A percentile compares a stretch with the other conserved stretches of the same genome.
Evolutionary conservation across 2,888 invertebrate genomes (phyloP).

Genomic region (Oxytorus armatus): DNA sequence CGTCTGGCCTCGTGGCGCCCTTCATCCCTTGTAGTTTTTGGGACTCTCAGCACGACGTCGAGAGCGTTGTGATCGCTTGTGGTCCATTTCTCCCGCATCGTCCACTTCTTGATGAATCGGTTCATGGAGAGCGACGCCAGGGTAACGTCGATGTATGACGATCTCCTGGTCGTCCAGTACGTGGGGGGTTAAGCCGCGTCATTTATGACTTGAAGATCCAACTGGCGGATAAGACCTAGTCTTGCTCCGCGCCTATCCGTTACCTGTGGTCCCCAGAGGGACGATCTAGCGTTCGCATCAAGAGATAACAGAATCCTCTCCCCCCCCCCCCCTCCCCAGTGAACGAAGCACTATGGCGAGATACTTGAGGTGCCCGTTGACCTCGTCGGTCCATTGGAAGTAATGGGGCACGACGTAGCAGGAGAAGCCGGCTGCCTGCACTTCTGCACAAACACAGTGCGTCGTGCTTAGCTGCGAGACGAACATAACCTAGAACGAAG

Average conservation of each 20-base stretch:
- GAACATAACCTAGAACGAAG: background rate
- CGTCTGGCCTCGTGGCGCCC: background rate
- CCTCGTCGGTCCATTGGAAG: slow-evolving; percentile 53
- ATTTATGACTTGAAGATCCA: slow-evolving; percentile 32
- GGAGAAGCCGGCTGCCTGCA: slow-evolving; percentile 51
- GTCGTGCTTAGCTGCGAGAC: slow-evolving; percentile 40
- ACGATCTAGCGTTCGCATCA: slow-evolving; percentile 48
- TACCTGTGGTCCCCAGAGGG: slow-evolving; percentile 42
- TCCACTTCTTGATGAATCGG: slow-evolving; percentile 47
- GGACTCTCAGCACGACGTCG: slow-evolving; percentile 28
- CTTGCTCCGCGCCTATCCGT: slow-evolving; percentile 5
- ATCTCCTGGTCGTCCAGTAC: slow-evolving; percentile 37
- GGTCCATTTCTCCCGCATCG: slow-evolving; percentile 31
- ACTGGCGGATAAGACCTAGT: slow-evolving; percentile 37
- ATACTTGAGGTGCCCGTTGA: slow-evolving; percentile 49
- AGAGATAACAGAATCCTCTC: slow-evolving; percentile 36
- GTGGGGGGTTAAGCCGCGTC: slow-evolving; percentile 30
- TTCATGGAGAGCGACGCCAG: slow-evolving; percentile 35
- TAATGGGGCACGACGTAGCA: slow-evolving; percentile 61
- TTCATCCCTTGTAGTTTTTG: background rate
- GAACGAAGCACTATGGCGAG: slow-evolving; percentile 47
- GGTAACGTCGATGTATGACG: slow-evolving; percentile 63
- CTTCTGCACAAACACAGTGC: slow-evolving; percentile 56
- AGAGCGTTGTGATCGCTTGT: slow-evolving; percentile 45
- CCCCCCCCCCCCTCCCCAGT: slow-evolving; percentile 58